A percentile compares a stretch with the other conserved stretches of the same genome.
These are phyloP conservation scores for Toxotes jaculatrix DNA, from an alignment of 2,113 vertebrate species.

Conservation along the genomic window DNA sequence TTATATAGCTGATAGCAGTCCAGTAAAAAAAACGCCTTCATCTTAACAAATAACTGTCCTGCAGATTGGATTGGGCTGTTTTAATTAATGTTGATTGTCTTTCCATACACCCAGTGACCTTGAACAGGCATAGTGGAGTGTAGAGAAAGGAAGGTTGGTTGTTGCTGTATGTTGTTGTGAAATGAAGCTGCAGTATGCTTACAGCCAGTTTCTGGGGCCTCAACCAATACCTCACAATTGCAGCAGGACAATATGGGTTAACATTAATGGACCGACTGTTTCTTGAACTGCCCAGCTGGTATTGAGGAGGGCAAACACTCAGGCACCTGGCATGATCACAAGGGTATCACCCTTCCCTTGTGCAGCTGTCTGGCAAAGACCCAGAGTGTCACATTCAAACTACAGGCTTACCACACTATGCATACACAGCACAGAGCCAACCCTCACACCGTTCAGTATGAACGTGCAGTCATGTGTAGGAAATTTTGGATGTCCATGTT, in stretches of 20 bases:
- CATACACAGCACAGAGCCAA: neutral
- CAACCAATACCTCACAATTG: neutral
- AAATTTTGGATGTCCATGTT: constrained; percentile 3
- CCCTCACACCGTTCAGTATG: neutral
- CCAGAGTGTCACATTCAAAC: constrained; percentile 22
- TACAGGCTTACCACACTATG: neutral
- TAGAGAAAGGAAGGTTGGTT: neutral
- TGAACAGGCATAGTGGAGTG: neutral
- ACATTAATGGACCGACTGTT: constrained; percentile 25
- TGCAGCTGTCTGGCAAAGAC: constrained; percentile 40
- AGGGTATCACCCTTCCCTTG: constrained; percentile 17
- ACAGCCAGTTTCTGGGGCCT: neutral
- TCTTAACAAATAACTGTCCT: neutral
- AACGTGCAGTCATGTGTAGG: neutral
- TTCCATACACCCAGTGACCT: constrained; percentile 8
- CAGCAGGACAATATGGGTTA: constrained; percentile 12
- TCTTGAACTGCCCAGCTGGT: constrained; percentile 40
- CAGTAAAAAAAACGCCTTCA: neutral
- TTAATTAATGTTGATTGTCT: constrained; percentile 1
- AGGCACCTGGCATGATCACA: constrained; percentile 34
- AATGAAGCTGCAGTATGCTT: neutral
- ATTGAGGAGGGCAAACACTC: constrained; percentile 31
- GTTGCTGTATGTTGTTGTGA: neutral
- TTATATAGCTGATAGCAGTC: neutral
- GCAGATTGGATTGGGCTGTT: neutral